Evolutionary conservation across 2,797 vertebrate species (phyloP).

Genomic region (Enteromius mattozi): DNA sequence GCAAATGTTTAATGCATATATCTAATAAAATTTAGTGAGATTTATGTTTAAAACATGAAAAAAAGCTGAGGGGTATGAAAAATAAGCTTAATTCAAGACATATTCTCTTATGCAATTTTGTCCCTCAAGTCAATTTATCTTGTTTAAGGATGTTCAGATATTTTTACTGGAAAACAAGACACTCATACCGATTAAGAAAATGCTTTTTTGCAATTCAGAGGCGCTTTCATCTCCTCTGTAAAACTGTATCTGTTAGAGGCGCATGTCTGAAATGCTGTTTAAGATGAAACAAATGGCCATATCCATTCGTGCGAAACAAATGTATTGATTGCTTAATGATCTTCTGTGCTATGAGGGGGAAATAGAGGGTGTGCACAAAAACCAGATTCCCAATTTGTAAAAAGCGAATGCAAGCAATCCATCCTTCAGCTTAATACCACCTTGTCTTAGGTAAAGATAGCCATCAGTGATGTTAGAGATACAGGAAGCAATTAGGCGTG

Average conservation of each 20-base stretch:
- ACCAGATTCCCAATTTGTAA: slow-evolving; percentile 48
- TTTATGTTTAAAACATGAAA: not conserved
- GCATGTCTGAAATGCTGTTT: slow-evolving; percentile 44
- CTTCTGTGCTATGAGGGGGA: slow-evolving; percentile 40
- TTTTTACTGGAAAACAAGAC: not conserved
- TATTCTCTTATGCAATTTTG: slow-evolving; percentile 8
- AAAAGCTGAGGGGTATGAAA: not conserved
- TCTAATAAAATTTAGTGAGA: not conserved
- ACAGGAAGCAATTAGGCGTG: slow-evolving; percentile 46
- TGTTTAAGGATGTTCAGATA: not conserved
- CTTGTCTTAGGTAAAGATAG: slow-evolving; percentile 59
- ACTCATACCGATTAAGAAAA: not conserved
- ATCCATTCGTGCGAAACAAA: slow-evolving; percentile 54
- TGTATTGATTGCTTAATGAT: slow-evolving; percentile 63
- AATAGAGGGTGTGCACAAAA: slow-evolving; percentile 47
- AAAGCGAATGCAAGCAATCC: slow-evolving; percentile 43
- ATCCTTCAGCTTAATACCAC: slow-evolving; percentile 52
- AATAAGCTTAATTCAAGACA: not conserved
- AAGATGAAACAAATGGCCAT: slow-evolving; percentile 41
- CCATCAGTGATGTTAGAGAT: slow-evolving; percentile 39
- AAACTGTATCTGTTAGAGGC: slow-evolving; percentile 54
- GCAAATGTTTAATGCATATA: not conserved
- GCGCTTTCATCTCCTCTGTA: slow-evolving; percentile 59
- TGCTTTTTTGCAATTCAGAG: slow-evolving; percentile 46
- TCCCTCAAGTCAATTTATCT: not conserved